Conservation (phyloP, 2,113 vertebrate genomes). For the Cygnus buccinator region DNA sequence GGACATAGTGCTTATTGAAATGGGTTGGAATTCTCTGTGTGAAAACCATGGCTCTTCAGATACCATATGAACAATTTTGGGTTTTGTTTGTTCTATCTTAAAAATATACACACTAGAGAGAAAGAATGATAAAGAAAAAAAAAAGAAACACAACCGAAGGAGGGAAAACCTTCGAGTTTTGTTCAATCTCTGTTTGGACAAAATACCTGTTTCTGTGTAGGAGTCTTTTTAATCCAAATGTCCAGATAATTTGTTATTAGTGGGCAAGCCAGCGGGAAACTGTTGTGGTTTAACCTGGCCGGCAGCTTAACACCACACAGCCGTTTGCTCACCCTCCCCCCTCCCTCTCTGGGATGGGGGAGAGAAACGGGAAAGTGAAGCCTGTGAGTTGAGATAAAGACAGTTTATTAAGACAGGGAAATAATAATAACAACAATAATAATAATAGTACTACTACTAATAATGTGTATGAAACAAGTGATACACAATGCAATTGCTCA, state of each 20-base stretch:
- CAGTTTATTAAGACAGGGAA: too few species aligned
- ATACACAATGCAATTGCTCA: too few species aligned
- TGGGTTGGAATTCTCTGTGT: not conserved
- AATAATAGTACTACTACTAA: too few species aligned
- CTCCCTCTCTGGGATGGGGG: too few species aligned
- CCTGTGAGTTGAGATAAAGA: too few species aligned
- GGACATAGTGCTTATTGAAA: not conserved
- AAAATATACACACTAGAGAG: not conserved
- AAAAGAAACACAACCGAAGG: not conserved
- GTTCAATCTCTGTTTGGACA: not conserved
- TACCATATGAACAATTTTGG: not conserved
- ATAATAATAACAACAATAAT: too few species aligned
- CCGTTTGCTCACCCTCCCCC: too few species aligned
- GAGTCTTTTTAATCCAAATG: not conserved
- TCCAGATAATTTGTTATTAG: not conserved
- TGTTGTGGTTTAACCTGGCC: too few species aligned
- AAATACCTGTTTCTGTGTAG: not conserved
- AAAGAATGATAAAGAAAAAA: not conserved
- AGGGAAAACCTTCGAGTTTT: not conserved
- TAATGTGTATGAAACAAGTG: too few species aligned
- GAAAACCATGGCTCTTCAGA: not conserved
- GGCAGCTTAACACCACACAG: too few species aligned
- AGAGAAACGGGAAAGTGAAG: too few species aligned
- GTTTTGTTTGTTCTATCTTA: not conserved
- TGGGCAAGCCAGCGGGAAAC: not conserved